Evolutionary conservation across 2,113 vertebrate genomes (phyloP).

Genomic region (Psilopogon haemacephalus): DNA sequence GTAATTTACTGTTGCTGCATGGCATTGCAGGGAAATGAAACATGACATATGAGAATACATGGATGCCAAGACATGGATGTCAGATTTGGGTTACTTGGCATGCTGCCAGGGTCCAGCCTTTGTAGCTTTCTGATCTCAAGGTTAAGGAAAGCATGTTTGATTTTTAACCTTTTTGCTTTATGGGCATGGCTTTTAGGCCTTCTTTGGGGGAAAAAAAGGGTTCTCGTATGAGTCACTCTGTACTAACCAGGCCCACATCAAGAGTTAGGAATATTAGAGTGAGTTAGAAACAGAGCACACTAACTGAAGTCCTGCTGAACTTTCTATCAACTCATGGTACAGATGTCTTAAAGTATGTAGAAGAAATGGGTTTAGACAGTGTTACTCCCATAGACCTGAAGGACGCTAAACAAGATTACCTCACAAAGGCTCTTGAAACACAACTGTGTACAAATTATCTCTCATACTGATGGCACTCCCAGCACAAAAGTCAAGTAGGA

Average conservation of each 20-base stretch:
- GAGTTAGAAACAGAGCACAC: not conserved
- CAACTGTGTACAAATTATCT: not conserved
- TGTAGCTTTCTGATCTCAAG: not conserved
- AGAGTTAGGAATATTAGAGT: not conserved
- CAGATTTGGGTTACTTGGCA: not conserved
- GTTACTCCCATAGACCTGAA: not conserved
- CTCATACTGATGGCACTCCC: not conserved
- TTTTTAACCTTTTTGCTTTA: not conserved
- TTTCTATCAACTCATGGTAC: not conserved
- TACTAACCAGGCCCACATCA: not conserved
- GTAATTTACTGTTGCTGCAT: not conserved
- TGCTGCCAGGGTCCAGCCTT: not conserved
- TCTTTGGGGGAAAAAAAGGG: not conserved
- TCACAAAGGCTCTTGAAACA: not conserved
- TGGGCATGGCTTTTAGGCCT: not conserved
- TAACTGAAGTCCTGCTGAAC: not conserved
- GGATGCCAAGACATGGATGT: not conserved
- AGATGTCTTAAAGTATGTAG: not conserved
- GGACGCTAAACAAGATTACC: not conserved
- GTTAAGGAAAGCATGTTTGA: not conserved
- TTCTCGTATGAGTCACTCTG: accelerated
- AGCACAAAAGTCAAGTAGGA: not conserved
- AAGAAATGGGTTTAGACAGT: not conserved
- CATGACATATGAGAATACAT: not conserved
- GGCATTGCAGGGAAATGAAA: not conserved